Conservation (phyloP, 2,888 invertebrate species). For the Tetragnatha montana region DNA sequence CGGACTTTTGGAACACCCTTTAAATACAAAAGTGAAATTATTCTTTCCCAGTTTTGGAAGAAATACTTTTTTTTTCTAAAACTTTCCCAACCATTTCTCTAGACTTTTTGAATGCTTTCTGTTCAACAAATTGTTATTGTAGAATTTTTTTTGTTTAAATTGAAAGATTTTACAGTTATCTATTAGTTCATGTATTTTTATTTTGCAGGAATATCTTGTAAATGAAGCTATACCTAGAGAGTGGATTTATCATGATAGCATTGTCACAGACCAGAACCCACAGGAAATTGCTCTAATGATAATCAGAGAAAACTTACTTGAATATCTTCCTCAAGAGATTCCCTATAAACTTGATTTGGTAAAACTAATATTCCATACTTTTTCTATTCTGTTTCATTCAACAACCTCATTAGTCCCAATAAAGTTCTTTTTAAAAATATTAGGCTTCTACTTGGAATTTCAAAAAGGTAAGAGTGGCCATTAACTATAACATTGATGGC, state of each 20-base stretch:
- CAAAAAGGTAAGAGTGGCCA: not conserved
- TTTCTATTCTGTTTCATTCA: not conserved
- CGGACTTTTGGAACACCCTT: too few species aligned
- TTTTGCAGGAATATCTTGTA: slow-evolving; percentile 82
- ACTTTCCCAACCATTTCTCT: not conserved
- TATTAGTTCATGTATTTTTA: not conserved
- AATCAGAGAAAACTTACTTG: slow-evolving; percentile 88
- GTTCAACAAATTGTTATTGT: too few species aligned
- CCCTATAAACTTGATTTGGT: slow-evolving; percentile 84
- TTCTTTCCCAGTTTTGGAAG: too few species aligned
- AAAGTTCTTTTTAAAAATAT: not conserved
- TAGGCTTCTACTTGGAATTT: not conserved
- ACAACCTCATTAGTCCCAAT: not conserved
- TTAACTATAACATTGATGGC: too few species aligned
- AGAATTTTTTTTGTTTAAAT: too few species aligned
- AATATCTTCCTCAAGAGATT: slow-evolving; percentile 88
- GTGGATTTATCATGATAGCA: slow-evolving; percentile 83
- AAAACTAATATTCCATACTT: not conserved
- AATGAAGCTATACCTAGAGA: slow-evolving; percentile 81
- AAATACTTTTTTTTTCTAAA: not conserved
- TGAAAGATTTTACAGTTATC: too few species aligned
- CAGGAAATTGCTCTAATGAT: slow-evolving; percentile 84
- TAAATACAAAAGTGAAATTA: too few species aligned
- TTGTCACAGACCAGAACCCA: slow-evolving; percentile 85
- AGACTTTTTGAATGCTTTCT: not conserved